phyloP scores from a whole-genome alignment of 2,888 invertebrate genomes.

The Hydraecia micacea region DNA sequence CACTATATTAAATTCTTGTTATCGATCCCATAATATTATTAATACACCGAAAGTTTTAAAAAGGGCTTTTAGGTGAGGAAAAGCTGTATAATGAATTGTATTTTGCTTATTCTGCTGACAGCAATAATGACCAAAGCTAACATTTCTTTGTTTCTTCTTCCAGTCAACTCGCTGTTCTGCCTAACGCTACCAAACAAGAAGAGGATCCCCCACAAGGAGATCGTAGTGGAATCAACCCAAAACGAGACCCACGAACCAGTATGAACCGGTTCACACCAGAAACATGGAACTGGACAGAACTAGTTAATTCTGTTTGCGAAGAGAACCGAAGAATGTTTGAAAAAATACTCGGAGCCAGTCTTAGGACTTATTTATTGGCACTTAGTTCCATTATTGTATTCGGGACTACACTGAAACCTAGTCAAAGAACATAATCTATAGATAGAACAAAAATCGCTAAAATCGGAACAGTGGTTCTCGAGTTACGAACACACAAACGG shows the following conservation, averaged over 20 bases:
- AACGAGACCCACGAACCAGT: constrained; percentile 86
- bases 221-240: constrained; percentile 74
- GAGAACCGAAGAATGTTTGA: constrained; percentile 37
- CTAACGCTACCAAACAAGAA: constrained; percentile 81
- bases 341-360: constrained; percentile 41
- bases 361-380: constrained; percentile 49
- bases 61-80: too few relatives aligned
- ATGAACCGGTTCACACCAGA: constrained; percentile 72
- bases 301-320: constrained; percentile 53
- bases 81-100: too few relatives aligned
- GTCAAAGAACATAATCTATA: not conserved
- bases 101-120: too few relatives aligned
- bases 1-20: too few relatives aligned
- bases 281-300: constrained; percentile 55
- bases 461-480: not conserved
- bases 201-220: constrained; percentile 69
- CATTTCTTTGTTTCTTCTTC: too few relatives aligned
- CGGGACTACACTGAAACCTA: not conserved
- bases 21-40: too few relatives aligned
- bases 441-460: not conserved
- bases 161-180: constrained; percentile 78
- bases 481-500: constrained; percentile 1
- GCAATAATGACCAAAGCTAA: too few relatives aligned
- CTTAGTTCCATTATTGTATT: constrained; percentile 13
- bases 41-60: too few relatives aligned